phyloP scores from a whole-genome alignment of 2,113 vertebrate genomes.

The Sorex araneus region DNA sequence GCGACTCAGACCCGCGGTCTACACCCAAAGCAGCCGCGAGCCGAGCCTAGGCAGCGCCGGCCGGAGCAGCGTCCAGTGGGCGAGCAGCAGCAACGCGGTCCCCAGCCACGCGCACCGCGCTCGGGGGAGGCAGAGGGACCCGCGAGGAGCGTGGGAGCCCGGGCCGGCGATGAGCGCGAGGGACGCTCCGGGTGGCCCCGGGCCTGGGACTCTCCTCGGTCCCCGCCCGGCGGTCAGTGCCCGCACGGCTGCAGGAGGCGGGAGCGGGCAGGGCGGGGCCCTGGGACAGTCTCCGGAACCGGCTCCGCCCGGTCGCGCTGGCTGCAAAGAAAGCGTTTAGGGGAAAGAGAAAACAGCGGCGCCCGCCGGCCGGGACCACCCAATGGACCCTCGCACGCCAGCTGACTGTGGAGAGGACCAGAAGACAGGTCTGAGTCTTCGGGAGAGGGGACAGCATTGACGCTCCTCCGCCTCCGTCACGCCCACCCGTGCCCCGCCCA shows the following conservation, averaged over 20 bases:
- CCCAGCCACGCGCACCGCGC: not conserved
- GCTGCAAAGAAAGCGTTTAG: not conserved
- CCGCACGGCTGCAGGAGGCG: fast-evolving
- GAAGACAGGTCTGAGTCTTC: not conserved
- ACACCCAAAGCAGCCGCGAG: conserved; percentile 51
- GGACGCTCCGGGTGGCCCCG: not conserved
- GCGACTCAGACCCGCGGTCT: conserved; percentile 75
- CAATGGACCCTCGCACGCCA: not conserved
- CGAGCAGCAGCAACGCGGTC: conserved; percentile 48
- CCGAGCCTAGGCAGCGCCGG: not conserved
- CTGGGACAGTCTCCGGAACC: fast-evolving
- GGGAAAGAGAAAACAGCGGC: conserved; percentile 78
- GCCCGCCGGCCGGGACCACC: not conserved
- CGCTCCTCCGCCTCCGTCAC: not conserved
- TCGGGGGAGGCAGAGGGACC: not conserved
- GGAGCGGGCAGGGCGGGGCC: not conserved
- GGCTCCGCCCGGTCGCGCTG: fast-evolving
- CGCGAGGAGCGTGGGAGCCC: not conserved
- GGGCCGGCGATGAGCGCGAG: conserved; percentile 29
- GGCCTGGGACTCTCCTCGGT: not conserved
- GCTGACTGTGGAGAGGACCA: fast-evolving
- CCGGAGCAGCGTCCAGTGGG: conserved; percentile 71
- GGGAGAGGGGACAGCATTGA: not conserved
- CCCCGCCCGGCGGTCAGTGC: not conserved
- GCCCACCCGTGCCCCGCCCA: fast-evolving